These are phyloP conservation scores for Sisyra nigra DNA, from an alignment of 2,888 invertebrate species.

Conservation along the genomic window DNA sequence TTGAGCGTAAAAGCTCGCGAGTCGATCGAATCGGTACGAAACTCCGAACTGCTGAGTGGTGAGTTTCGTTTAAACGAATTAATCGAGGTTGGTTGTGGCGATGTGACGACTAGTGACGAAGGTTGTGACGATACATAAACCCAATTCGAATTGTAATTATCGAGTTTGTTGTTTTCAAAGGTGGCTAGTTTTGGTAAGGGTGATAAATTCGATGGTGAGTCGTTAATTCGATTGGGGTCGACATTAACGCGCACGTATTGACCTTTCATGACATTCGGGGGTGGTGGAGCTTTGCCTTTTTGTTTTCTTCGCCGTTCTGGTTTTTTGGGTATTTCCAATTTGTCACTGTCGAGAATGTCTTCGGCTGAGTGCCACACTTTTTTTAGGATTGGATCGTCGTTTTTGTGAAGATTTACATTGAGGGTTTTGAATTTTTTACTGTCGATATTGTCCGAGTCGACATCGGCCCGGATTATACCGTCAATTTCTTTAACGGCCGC, in stretches of 20 bases:
- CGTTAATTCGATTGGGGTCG: slow-evolving; percentile 10
- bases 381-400: slow-evolving; percentile 15
- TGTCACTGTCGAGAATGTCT: slow-evolving; percentile 18
- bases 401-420: slow-evolving; percentile 5
- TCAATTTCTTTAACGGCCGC: slow-evolving; percentile 8
- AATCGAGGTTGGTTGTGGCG: slow-evolving; percentile 1
- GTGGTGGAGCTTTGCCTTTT: slow-evolving; percentile 22
- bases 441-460: slow-evolving; percentile 14
- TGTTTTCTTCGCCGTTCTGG: slow-evolving; percentile 22
- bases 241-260: slow-evolving; percentile 28
- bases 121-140: slow-evolving; percentile 8
- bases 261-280: slow-evolving; percentile 24
- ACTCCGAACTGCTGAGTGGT: slow-evolving; percentile 4
- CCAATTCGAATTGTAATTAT: slow-evolving; percentile 9
- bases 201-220: slow-evolving; percentile 4
- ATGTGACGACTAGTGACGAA: slow-evolving; percentile 5
- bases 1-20: slow-evolving; percentile 3
- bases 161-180: slow-evolving; percentile 8
- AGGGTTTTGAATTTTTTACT: slow-evolving; percentile 6
- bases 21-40: slow-evolving; percentile 7
- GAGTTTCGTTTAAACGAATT: slow-evolving; percentile 4
- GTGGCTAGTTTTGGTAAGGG: slow-evolving; percentile 2
- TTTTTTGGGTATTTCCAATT: slow-evolving; percentile 16
- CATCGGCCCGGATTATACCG: slow-evolving; percentile 14
- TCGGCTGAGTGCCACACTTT: slow-evolving; percentile 28